phyloP scores from a whole-genome alignment of 64 coral and sea anemone genomes.

The Catalaphyllia jardinei region DNA sequence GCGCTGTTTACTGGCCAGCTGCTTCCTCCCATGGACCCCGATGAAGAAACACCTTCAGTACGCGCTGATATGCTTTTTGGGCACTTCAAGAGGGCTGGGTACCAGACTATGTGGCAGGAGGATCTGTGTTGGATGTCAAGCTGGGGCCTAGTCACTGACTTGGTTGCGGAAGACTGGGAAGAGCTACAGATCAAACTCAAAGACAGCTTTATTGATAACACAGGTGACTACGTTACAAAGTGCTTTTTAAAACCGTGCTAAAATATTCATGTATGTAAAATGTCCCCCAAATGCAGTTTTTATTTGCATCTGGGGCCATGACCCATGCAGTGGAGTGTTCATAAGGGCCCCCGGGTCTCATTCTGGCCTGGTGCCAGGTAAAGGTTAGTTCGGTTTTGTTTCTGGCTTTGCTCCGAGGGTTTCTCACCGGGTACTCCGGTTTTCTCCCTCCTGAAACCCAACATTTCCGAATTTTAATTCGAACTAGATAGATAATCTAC shows the following conservation, averaged over 20 bases:
- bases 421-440: no score
- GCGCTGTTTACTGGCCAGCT: constrained; percentile 78
- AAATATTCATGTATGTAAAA: neutral
- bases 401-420: no score
- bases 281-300: neutral
- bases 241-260: no score
- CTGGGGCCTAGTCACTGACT: constrained; percentile 77
- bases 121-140: constrained; percentile 73
- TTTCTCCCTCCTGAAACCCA: no score
- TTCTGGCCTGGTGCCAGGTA: no score
- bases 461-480: no score
- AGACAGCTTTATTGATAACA: constrained; percentile 57
- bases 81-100: constrained; percentile 78
- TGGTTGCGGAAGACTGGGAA: constrained; percentile 54
- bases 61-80: constrained; percentile 69
- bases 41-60: constrained; percentile 45
- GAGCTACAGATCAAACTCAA: constrained; percentile 24
- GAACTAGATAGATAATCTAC: no score
- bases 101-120: constrained; percentile 91
- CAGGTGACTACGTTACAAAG: constrained; percentile 24
- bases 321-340: no score
- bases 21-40: constrained; percentile 35
- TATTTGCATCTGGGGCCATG: no score
- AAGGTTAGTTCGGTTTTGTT: no score
- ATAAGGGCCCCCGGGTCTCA: no score